phyloP scores from a whole-genome alignment of 64 coral and sea anemone species.

The Dendrophyllia cribrosa region DNA sequence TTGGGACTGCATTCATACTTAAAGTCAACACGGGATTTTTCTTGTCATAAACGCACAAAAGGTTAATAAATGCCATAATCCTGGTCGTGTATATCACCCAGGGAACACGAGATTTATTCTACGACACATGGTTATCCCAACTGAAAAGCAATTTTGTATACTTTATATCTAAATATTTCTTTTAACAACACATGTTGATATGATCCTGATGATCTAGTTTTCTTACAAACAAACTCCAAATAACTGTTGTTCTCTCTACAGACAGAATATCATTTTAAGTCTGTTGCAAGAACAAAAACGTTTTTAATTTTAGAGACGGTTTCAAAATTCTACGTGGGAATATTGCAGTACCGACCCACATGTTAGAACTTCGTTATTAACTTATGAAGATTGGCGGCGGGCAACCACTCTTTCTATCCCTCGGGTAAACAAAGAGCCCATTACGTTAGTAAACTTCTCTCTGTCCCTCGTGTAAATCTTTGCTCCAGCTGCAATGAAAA shows the following conservation, averaged over 20 bases:
- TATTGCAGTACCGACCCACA: background rate
- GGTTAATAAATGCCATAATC: conserved; percentile 57
- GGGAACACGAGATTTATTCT: conserved; percentile 1
- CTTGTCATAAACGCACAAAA: conserved; percentile 36
- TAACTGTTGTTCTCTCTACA: background rate
- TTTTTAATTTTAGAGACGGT: background rate
- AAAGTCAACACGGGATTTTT: conserved; percentile 15
- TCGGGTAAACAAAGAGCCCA: conserved; percentile 46
- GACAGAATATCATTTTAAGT: background rate
- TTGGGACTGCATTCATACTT: background rate
- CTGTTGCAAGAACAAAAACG: background rate
- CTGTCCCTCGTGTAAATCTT: background rate
- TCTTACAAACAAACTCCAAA: background rate
- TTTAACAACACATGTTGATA: too few species aligned
- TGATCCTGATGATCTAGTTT: too few species aligned
- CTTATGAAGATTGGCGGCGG: conserved; percentile 42
- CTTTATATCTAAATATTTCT: too few species aligned
- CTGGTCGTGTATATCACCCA: conserved; percentile 21
- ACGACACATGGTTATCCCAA: conserved; percentile 5
- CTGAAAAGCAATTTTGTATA: too few species aligned
- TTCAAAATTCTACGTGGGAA: conserved; percentile 16
- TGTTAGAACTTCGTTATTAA: conserved; percentile 27
- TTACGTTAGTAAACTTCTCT: conserved; percentile 18
- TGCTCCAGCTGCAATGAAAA: background rate
- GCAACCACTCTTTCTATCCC: conserved; percentile 20